Evolutionary conservation across 2,888 invertebrate species (phyloP).

Genomic region (Resseliella maxima): DNA sequence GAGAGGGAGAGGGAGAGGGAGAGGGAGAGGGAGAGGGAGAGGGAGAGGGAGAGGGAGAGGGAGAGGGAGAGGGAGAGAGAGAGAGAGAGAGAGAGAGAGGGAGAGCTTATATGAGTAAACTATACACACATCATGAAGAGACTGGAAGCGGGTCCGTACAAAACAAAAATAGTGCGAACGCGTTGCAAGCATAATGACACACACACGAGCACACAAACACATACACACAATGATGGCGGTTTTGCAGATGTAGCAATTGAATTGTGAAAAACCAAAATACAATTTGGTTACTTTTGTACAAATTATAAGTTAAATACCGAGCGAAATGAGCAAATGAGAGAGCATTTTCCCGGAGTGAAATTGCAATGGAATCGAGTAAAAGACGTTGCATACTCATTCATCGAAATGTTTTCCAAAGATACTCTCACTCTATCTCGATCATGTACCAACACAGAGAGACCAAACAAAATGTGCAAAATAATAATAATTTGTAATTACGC

Average conservation of each 20-base stretch:
- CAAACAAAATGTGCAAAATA: background rate
- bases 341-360: background rate
- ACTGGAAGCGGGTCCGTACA: background rate
- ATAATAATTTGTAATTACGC: constrained; percentile 31
- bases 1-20: too few species aligned
- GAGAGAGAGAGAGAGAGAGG: background rate
- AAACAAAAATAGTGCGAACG: background rate
- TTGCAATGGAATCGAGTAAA: background rate
- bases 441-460: too few species aligned
- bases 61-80: background rate
- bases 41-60: too few species aligned
- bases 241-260: constrained; percentile 26
- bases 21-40: too few species aligned
- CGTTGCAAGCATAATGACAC: background rate
- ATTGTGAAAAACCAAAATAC: constrained; percentile 46
- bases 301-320: constrained; percentile 50
- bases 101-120: background rate
- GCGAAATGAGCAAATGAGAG: constrained; percentile 6
- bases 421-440: background rate
- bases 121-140: background rate
- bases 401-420: background rate
- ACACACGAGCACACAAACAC: too few species aligned
- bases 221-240: background rate
- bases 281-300: constrained; percentile 46
- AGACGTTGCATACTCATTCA: background rate